phyloP scores from a whole-genome alignment of 2,797 vertebrate genomes.

The Falco peregrinus region DNA sequence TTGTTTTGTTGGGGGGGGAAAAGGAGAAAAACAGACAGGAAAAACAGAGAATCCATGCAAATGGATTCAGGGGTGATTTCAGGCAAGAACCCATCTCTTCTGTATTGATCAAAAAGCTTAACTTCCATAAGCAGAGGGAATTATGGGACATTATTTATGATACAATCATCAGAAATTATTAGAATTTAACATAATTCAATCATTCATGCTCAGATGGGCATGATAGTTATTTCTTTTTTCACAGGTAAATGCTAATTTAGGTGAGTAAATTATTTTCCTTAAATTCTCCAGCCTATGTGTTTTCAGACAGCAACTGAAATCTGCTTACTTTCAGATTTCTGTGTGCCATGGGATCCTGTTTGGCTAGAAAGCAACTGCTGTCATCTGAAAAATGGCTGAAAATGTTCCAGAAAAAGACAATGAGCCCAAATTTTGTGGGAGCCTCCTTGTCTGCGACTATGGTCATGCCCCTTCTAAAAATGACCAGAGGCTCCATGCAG shows the following conservation, averaged over 20 bases:
- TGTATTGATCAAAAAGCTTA: neutral
- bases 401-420: neutral
- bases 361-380: neutral
- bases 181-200: neutral
- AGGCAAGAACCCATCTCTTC: neutral
- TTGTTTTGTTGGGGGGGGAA: too few species aligned
- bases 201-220: neutral
- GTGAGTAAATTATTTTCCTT: neutral
- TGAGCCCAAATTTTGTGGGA: neutral
- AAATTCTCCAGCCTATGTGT: neutral
- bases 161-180: neutral
- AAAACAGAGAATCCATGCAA: rapidly evolving
- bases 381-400: neutral
- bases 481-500: neutral
- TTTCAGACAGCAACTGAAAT: neutral
- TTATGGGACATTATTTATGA: neutral
- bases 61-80: neutral
- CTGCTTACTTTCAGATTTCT: neutral
- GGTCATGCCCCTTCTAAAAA: neutral
- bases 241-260: neutral
- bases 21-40: neutral
- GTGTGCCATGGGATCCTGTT: neutral
- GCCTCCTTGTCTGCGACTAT: neutral
- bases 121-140: neutral
- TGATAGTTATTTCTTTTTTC: neutral